Evolutionary conservation across 2,797 vertebrate genomes (phyloP).

Genomic region (Pipistrellus pygmaeus): DNA sequence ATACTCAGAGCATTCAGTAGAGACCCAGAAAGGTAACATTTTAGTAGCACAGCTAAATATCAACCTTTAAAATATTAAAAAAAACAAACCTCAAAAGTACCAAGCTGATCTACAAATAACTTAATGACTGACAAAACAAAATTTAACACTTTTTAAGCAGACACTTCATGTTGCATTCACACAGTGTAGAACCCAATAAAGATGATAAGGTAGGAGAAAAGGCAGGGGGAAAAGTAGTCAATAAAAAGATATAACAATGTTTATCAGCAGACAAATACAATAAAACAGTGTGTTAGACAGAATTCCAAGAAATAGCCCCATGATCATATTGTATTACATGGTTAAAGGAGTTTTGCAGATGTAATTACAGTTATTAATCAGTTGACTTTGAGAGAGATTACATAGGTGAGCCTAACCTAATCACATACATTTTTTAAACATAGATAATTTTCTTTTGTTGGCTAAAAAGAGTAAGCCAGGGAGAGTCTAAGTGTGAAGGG

Average conservation of each 20-base stretch:
- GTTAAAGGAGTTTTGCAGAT: not conserved
- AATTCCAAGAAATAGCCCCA: not conserved
- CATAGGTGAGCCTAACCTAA: not conserved
- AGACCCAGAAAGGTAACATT: not conserved
- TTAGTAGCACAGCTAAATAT: not conserved
- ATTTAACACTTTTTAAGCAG: not conserved
- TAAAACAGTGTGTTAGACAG: not conserved
- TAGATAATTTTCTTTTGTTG: not conserved
- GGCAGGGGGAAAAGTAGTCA: not conserved
- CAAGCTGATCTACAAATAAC: not conserved
- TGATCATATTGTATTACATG: not conserved
- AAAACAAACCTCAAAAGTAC: not conserved
- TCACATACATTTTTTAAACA: not conserved
- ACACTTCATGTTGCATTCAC: not conserved
- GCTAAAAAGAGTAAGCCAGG: not conserved
- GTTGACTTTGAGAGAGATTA: not conserved
- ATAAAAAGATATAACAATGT: not conserved
- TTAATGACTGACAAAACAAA: not conserved
- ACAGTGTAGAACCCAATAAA: not conserved
- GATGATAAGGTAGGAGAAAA: not conserved
- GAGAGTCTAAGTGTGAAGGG: not conserved
- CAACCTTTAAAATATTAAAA: not conserved
- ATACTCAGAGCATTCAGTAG: not conserved
- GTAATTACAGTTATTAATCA: slow-evolving; percentile 3
- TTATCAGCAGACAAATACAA: not conserved